A percentile compares a stretch with the other conserved stretches of the same genome.
Conservation (phyloP, 2,797 vertebrate genomes). For the Falco berigora region DNA sequence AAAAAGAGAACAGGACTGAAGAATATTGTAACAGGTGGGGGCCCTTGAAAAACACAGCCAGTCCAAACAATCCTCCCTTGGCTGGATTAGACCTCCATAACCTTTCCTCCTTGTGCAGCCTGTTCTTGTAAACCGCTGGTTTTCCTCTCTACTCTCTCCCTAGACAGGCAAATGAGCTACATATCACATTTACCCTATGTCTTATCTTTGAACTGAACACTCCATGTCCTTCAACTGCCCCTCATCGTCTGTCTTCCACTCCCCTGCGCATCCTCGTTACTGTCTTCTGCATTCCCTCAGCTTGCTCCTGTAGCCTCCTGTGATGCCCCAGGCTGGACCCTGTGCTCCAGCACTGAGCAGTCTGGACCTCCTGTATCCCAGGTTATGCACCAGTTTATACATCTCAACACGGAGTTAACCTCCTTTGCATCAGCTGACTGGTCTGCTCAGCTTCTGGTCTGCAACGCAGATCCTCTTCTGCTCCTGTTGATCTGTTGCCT, state of each 20-base stretch:
- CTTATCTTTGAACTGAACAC: background rate
- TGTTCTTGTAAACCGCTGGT: constrained; percentile 12
- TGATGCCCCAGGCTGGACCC: background rate
- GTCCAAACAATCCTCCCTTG: background rate
- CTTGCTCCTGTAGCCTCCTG: rapidly evolving
- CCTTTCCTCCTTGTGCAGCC: background rate
- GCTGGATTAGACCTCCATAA: background rate
- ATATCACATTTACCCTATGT: background rate
- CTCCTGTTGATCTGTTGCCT: background rate
- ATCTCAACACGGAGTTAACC: background rate
- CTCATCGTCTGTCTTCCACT: background rate
- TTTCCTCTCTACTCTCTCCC: background rate
- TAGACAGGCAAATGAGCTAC: background rate
- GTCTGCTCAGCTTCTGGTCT: background rate
- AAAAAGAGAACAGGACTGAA: background rate
- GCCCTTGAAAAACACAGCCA: background rate
- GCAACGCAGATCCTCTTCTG: background rate
- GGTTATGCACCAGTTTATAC: background rate
- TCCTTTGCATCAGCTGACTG: background rate
- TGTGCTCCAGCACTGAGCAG: background rate
- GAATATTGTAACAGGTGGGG: background rate
- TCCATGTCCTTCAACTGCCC: background rate
- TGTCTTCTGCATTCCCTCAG: background rate
- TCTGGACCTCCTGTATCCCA: background rate
- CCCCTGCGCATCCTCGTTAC: background rate